Conservation (phyloP, 2,888 invertebrate genomes). For the Rosalia funebris region DNA sequence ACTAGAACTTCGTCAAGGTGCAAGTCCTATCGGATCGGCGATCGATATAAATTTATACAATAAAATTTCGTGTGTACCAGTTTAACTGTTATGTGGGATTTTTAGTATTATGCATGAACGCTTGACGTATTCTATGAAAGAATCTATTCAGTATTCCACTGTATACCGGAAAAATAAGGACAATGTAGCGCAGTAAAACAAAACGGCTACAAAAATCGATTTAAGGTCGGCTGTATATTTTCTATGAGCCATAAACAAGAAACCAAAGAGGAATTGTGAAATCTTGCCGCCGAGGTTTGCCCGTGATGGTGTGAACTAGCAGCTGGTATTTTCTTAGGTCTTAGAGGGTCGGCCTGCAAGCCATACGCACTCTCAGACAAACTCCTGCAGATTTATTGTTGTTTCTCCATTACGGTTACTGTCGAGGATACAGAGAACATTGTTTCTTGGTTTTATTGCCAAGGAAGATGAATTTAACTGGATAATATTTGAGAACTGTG, state of each 20-base stretch:
- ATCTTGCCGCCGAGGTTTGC: slow-evolving; percentile 61
- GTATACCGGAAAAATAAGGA: background rate
- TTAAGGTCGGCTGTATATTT: slow-evolving; percentile 48
- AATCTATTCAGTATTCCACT: background rate
- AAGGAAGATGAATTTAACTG: background rate
- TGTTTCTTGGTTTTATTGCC: slow-evolving; percentile 2
- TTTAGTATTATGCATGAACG: too few relatives aligned
- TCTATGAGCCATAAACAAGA: slow-evolving; percentile 55
- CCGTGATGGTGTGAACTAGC: slow-evolving; percentile 57
- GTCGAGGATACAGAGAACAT: slow-evolving; percentile 10
- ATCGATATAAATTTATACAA: too few relatives aligned
- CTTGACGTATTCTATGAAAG: too few relatives aligned
- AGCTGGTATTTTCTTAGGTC: slow-evolving; percentile 58
- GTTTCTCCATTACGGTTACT: slow-evolving; percentile 40
- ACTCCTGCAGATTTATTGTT: slow-evolving; percentile 51
- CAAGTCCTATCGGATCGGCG: too few relatives aligned
- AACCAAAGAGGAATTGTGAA: slow-evolving; percentile 57
- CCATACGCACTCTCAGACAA: slow-evolving; percentile 49
- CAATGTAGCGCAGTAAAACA: slow-evolving; percentile 11
- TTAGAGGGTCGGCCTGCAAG: slow-evolving; percentile 44
- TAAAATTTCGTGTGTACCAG: too few relatives aligned
- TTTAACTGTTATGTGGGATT: too few relatives aligned
- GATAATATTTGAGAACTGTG: background rate
- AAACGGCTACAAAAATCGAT: slow-evolving; percentile 5
- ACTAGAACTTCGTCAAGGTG: too few relatives aligned